A percentile compares a stretch with the other conserved stretches of the same genome.
These are phyloP conservation scores for Caracal caracal DNA, from an alignment of 2,113 vertebrate genomes.

Conservation along the genomic window DNA sequence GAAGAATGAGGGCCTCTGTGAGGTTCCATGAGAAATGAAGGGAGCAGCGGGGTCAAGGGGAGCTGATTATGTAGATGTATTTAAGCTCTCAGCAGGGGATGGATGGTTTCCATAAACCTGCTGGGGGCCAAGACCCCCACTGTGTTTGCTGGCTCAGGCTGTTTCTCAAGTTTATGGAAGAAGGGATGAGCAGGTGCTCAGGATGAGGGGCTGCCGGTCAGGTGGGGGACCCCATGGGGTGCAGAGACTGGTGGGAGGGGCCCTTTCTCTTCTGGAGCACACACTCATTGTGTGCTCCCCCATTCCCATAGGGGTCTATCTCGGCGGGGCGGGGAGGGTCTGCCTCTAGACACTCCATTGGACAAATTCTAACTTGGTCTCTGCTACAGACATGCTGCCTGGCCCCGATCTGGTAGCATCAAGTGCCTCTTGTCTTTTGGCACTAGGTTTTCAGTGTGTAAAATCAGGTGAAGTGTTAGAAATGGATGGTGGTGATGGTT, in stretches of 20 bases:
- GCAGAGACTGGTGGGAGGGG: background rate
- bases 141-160: background rate
- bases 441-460: background rate
- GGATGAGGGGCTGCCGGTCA: background rate
- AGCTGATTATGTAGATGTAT: conserved; percentile 71
- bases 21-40: conserved; percentile 70
- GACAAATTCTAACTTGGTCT: background rate
- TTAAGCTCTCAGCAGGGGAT: conserved; percentile 70
- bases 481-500: background rate
- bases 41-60: conserved; percentile 51
- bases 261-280: background rate
- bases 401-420: accelerated
- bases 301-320: background rate
- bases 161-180: conserved; percentile 68
- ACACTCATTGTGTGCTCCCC: too few relatives aligned
- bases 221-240: background rate
- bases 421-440: background rate
- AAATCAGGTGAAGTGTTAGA: background rate
- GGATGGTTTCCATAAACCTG: conserved; percentile 71
- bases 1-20: conserved; percentile 34
- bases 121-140: conserved; percentile 61
- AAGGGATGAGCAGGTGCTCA: conserved; percentile 39
- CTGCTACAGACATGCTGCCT: accelerated
- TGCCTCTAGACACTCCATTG: background rate
- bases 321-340: too few relatives aligned